Percentiles rank a stretch among this genome's conserved stretches.
Evolutionary conservation across 2,888 invertebrate species (phyloP).

Genomic region (Caenorhabditis angaria): DNA sequence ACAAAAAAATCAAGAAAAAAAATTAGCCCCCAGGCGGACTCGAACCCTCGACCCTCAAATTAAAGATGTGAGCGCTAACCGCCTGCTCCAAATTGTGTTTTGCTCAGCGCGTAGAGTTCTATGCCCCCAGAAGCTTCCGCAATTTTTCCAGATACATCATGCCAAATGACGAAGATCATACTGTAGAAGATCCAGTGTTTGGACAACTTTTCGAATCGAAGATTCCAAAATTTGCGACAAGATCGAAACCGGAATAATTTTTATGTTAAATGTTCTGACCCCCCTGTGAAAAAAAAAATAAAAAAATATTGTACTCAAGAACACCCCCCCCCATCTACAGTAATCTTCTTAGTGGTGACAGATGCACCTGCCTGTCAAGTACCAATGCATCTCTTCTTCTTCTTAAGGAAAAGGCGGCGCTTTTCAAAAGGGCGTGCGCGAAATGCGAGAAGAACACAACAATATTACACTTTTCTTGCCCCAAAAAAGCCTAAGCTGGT

Average conservation of each 20-base stretch:
- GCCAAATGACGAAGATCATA: not conserved
- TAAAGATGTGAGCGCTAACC: no score
- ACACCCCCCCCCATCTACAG: not conserved
- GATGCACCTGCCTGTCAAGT: conserved; percentile 1
- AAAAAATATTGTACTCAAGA: no score
- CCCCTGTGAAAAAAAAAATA: no score
- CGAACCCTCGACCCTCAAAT: no score
- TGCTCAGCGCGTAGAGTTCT: no score
- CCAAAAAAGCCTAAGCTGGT: not conserved
- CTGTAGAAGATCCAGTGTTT: not conserved
- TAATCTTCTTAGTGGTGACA: conserved; percentile 2
- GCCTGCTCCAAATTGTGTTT: no score
- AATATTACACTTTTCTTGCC: not conserved
- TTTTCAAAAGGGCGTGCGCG: not conserved
- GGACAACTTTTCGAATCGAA: not conserved
- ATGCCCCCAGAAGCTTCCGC: no score
- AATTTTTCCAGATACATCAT: not conserved
- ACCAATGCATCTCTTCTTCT: not conserved
- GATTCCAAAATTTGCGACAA: not conserved
- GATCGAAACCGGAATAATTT: no score
- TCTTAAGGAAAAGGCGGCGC: no score
- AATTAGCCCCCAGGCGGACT: no score
- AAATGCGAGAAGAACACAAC: not conserved
- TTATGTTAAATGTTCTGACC: no score
- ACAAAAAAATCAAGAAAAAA: no score